Evolutionary conservation across 2,888 invertebrate species (phyloP), one percentile per base, ranked within the genome.

Genomic region (Volucella inanis): DNA sequence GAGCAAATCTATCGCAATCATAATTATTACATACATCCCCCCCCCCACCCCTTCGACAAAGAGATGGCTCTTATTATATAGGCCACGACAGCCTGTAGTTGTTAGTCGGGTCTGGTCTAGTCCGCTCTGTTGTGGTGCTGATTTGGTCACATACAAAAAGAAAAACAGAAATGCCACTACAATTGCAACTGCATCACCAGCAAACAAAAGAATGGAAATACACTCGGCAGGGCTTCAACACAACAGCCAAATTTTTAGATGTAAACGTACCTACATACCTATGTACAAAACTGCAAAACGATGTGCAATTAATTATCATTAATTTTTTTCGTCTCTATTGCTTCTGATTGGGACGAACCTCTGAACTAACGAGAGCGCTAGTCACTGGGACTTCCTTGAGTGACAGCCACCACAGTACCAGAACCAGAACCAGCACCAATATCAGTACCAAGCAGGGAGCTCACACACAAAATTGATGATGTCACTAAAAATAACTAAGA

Each of bases 401-500:
- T 86, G 86, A 86, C 86, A 86, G 82, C 72, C 71, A 81, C 85
- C 50, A 81, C 52, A 67, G 31, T 31, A 31, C 31, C 31, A 31
- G 31, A 31, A 31, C 31, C 31, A 77, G 77, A 59, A 43, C 39
- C 54, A 62, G 6, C 47, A 41, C 6, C 31, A 31, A 31, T 31
- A 31, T 31, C 31, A 31, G 31, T 31, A 31, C 31, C 31, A 31
- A 31, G 45, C 45, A 43, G 61, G 41, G 43, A 76, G 70, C 70
- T 71, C 70, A 80, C 82, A 82, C 72, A 86, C 77, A 82, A 86
- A 86, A 86, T 86, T 86, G 86, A 86, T 86, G 86, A 86, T 86
- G 86, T 86, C 86, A 86, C 86, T 86, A 86, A 86, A 86, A 86
- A 86, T 86, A 86, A 86, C 82, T 82, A 71, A 38, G 61, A 76